A percentile compares a stretch with the other conserved stretches of the same genome.
Evolutionary conservation across 2,888 invertebrate species (phyloP).

Genomic region (Rotaria sp.): DNA sequence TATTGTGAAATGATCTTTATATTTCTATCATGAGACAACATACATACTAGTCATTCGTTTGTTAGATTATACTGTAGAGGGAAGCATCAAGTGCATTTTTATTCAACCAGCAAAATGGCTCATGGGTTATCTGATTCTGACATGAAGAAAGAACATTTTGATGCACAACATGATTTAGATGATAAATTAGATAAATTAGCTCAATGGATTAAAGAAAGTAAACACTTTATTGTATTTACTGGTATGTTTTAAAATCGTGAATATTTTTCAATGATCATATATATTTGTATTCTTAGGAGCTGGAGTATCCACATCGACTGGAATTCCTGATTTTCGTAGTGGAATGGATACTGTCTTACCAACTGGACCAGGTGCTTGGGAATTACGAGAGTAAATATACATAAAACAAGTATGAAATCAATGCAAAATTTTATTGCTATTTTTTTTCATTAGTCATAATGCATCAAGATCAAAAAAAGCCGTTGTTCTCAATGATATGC

Average conservation of each 20-base stretch:
- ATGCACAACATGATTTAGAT: not conserved
- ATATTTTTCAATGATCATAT: not conserved
- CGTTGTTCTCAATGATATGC: not conserved
- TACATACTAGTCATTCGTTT: not conserved
- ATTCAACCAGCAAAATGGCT: not conserved
- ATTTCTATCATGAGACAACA: not conserved
- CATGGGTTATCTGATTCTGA: not conserved
- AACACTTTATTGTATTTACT: constrained; percentile 19
- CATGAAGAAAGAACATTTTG: not conserved
- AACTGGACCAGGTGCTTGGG: constrained; percentile 29
- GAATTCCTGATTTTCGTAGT: constrained; percentile 7
- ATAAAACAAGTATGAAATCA: not conserved
- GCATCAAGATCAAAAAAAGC: not conserved
- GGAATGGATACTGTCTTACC: constrained; percentile 8
- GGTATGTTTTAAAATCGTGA: not conserved
- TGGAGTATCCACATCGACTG: not conserved
- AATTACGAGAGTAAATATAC: constrained; percentile 1
- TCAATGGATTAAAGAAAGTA: not conserved
- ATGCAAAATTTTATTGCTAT: not conserved
- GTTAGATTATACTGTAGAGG: not conserved
- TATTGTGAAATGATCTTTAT: not conserved
- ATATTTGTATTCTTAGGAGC: not conserved
- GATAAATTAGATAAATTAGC: not conserved
- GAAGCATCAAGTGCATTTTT: not conserved
- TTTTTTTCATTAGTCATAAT: not conserved